Base-by-base conservation (phyloP, 2,113 vertebrate genomes). In the Desmodus rotundus region DNA sequence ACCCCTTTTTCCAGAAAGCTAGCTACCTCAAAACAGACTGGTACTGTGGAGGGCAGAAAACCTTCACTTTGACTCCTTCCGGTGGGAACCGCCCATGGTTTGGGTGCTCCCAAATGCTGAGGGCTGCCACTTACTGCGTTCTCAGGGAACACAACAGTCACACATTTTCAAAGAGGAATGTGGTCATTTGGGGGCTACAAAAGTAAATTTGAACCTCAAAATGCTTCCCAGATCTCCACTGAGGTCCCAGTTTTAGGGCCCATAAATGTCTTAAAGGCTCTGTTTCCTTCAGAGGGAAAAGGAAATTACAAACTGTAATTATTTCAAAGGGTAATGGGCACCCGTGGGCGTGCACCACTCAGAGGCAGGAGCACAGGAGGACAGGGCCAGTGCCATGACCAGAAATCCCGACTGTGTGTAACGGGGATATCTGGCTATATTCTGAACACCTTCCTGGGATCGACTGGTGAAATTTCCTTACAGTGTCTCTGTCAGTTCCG, bases 81-180 rank as follows among this genome's bases (percentile, higher is more conserved):
- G 84, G 93, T 87, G 93, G 10, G 31, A 45, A 38, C 56, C 43
- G 77, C 19, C 45, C 92, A 70, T 90, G 92, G 36, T 68, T 72
- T 72, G 50, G 33, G 74, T 36, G n/a, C 78, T 78, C 52, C 80
- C 50, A 16, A 20, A 36, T 41, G 76, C 82, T 28, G 22, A 43
- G 80, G 88, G 81, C 43, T 22, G 38, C 2, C 72, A 31, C 13
- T n/a, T 22, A 58, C 52, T 56, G 31, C 20, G 16, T 31, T n/a
- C 89, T 72, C 33, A 86, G 92, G 68, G 77, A 84, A 90, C 38
- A 76, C 26, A 94, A 76, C 47, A 95, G 83, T 1, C 72, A 72
- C 63, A 38, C 3, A n/a, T 38, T 87, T 90, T 97, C 96, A 68
- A 89, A 96, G 61, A 73, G 94, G 78, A 96, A 84, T 87, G 74